Conservation (phyloP, 2,113 vertebrate species). For the Notarius lentiginosus region DNA sequence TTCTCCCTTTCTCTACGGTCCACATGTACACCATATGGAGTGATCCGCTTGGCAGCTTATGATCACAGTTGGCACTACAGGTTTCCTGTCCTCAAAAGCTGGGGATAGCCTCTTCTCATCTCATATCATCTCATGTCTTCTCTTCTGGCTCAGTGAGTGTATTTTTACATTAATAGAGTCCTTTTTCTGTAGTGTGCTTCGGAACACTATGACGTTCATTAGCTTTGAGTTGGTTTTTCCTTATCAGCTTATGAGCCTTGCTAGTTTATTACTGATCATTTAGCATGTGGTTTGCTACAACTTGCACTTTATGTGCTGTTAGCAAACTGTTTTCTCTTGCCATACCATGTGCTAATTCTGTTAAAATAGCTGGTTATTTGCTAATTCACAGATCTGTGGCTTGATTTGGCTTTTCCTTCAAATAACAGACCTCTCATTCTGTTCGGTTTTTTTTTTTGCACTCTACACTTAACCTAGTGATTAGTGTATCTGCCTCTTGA, state of each 20-base stretch:
- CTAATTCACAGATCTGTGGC: not conserved
- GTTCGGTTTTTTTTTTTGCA: not conserved
- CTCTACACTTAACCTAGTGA: no score
- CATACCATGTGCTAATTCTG: not conserved
- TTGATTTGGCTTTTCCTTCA: not conserved
- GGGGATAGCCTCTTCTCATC: not conserved
- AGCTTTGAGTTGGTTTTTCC: not conserved
- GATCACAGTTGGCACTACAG: conserved; percentile 13
- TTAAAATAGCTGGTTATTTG: not conserved
- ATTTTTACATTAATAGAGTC: not conserved
- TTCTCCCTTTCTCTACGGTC: not conserved
- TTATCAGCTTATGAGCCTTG: not conserved
- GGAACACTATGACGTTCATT: not conserved
- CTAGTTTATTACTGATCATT: not conserved
- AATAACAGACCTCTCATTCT: not conserved
- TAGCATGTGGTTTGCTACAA: not conserved
- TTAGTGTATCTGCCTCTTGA: no score
- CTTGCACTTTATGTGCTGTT: not conserved
- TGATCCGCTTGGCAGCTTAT: not conserved
- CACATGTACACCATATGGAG: conserved; percentile 22
- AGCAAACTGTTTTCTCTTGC: not conserved
- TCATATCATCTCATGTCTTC: not conserved
- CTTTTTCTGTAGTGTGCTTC: not conserved
- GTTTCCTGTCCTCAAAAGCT: conserved; percentile 6
- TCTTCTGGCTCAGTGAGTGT: not conserved